Evolutionary conservation across 2,113 vertebrate genomes (phyloP).

Genomic region (Marmota flaviventris): DNA sequence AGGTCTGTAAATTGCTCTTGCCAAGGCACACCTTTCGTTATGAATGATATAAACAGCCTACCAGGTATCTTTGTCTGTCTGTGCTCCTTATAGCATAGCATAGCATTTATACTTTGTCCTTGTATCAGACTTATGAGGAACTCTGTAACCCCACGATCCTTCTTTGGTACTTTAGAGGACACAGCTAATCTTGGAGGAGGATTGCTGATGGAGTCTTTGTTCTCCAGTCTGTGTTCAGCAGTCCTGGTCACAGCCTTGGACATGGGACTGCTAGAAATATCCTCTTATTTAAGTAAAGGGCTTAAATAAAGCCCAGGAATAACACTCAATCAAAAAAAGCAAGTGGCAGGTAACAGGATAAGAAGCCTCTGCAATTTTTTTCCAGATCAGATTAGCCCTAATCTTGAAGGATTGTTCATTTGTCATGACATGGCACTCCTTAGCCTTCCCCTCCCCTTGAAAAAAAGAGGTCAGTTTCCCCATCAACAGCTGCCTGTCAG

Average conservation of each 20-base stretch:
- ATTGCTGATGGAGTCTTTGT: not conserved
- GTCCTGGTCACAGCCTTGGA: not conserved
- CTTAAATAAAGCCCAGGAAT: not conserved
- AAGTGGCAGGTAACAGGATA: not conserved
- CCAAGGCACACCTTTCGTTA: not conserved
- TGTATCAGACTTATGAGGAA: not conserved
- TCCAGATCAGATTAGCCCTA: not conserved
- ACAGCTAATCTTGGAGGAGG: not conserved
- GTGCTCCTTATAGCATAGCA: not conserved
- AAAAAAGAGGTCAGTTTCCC: not conserved
- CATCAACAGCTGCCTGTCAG: not conserved
- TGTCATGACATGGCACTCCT: not conserved
- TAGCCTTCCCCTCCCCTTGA: not conserved
- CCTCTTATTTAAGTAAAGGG: not conserved
- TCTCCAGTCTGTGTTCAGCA: not conserved
- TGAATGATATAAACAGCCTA: not conserved
- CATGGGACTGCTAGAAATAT: not conserved
- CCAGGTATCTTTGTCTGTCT: not conserved
- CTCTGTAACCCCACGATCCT: not conserved
- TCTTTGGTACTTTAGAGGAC: conserved; percentile 18
- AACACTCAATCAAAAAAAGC: not conserved
- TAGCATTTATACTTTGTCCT: not conserved
- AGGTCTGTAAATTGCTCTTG: not conserved
- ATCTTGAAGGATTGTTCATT: not conserved
- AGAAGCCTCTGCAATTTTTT: not conserved